Evolutionary conservation across 1,140 invertebrate species (phyloP).

Genomic region (Lasaia peninsularis): DNA sequence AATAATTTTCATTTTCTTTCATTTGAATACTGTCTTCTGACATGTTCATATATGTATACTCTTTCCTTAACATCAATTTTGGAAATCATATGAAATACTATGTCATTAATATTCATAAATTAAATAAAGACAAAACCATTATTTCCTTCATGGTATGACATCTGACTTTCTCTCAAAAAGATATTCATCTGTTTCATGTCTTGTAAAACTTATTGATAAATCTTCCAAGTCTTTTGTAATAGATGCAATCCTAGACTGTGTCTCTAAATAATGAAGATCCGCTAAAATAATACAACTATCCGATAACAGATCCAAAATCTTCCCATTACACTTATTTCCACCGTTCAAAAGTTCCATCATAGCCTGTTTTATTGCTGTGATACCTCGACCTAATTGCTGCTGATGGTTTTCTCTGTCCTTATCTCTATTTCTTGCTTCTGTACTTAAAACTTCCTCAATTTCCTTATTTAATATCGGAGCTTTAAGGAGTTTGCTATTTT

Average conservation of each 20-base stretch:
- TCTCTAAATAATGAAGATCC: not conserved
- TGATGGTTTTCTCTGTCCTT: not conserved
- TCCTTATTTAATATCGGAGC: not conserved
- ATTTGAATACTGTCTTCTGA: no score
- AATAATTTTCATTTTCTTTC: no score
- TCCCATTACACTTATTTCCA: not conserved
- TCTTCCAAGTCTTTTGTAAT: no score
- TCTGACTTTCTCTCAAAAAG: no score
- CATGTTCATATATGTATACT: no score
- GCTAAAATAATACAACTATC: not conserved
- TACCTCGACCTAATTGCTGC: not conserved
- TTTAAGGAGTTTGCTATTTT: conserved; percentile 4
- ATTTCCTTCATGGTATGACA: no score
- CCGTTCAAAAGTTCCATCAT: not conserved
- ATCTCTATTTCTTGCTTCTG: not conserved
- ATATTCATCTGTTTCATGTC: no score
- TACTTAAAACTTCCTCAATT: not conserved
- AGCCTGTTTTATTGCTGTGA: not conserved
- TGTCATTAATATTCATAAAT: no score
- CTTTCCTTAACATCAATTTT: no score
- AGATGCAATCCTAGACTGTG: not conserved
- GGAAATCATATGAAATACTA: no score
- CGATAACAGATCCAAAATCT: not conserved
- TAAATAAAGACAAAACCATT: no score
- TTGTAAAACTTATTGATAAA: no score